Base-by-base conservation (phyloP, 2,797 vertebrate species). In the Pseudochirops corinnae region DNA sequence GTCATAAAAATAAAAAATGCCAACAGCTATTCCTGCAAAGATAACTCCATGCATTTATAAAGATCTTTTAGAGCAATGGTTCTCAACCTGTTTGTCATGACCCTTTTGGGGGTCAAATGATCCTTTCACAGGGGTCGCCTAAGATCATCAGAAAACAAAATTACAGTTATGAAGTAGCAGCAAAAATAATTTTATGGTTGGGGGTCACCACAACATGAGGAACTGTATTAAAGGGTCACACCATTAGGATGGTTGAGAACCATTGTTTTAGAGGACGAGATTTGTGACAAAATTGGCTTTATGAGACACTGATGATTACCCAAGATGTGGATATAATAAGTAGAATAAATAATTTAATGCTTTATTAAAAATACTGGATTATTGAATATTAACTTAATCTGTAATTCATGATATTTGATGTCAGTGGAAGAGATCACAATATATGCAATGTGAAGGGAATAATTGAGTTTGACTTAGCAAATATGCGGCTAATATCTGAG, bases 381-480 rank as follows among this genome's bases (percentile, higher is more conserved):
- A 91, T n/a, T 95, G 50, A 95, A 95, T 90, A 74, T 24, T 67
- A 31, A 82, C 21, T 46, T n/a, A 92, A 90, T 56, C 7, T 92
- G 92, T 95, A 74, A 90, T 95, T 46, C 62, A 91, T 55, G 13
- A 7, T 31, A 46, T 60, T 74, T 33, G 28, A 1, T 93, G 9
- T n/a, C 31, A 95, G 31, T 91, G 53, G n/a, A 93, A 91, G 39
- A 18, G 90, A 56, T 94, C 50, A 95, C 90, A 95, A 93, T 93
- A 82, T 24, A 33, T 26, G 1, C 46, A 90, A 57, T 90, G 16
- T 87, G 93, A 93, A 93, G 55, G 53, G 90, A 92, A 95, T 33
- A 62, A 33, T 39, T 93, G 39, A 57, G 9, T n/a, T 60, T 56
- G 33, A 21, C 24, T 82, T 24, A 55, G 24, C 82, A 52, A 94